A percentile compares a stretch with the other conserved stretches of the same genome.
Conservation (phyloP, 2,888 invertebrate species). For the Cabera pusaria region DNA sequence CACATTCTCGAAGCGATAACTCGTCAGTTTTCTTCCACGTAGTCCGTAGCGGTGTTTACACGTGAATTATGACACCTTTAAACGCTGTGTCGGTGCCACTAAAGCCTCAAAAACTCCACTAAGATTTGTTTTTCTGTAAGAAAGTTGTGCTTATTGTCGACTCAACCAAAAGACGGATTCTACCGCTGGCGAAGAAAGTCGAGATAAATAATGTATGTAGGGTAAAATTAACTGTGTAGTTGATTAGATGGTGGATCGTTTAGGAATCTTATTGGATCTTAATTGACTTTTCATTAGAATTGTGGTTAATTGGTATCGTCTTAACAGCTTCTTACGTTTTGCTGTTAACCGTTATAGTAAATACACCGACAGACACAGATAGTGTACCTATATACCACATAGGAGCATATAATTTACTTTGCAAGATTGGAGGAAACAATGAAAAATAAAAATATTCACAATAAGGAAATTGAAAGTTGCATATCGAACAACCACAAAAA, state of each 20-base stretch:
- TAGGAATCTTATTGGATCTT: conserved; percentile 63
- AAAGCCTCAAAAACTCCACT: conserved; percentile 38
- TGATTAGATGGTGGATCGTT: conserved; percentile 40
- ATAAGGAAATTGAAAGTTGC: neutral
- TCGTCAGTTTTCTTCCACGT: conserved; percentile 62
- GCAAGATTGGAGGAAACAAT: too few relatives aligned
- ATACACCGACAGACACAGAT: too few relatives aligned
- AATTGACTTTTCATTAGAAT: conserved; percentile 38
- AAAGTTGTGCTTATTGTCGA: conserved; percentile 43
- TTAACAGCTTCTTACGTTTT: too few relatives aligned
- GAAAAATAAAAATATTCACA: too few relatives aligned
- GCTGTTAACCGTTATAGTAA: conserved; percentile 13
- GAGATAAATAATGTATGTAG: conserved; percentile 48
- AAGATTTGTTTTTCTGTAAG: conserved; percentile 39
- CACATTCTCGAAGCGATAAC: conserved; percentile 47
- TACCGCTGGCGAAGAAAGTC: conserved; percentile 74
- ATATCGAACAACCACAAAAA: conserved; percentile 1
- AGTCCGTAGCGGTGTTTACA: conserved; percentile 69
- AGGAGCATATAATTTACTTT: too few relatives aligned
- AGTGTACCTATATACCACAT: too few relatives aligned
- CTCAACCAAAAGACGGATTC: conserved; percentile 37
- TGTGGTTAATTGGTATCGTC: too few relatives aligned
- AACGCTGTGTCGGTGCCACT: conserved; percentile 41
- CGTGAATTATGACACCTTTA: conserved; percentile 71
- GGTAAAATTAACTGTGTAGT: conserved; percentile 46